phyloP scores from a whole-genome alignment of 2,113 vertebrate species.

The Callocephalon fimbriatum region DNA sequence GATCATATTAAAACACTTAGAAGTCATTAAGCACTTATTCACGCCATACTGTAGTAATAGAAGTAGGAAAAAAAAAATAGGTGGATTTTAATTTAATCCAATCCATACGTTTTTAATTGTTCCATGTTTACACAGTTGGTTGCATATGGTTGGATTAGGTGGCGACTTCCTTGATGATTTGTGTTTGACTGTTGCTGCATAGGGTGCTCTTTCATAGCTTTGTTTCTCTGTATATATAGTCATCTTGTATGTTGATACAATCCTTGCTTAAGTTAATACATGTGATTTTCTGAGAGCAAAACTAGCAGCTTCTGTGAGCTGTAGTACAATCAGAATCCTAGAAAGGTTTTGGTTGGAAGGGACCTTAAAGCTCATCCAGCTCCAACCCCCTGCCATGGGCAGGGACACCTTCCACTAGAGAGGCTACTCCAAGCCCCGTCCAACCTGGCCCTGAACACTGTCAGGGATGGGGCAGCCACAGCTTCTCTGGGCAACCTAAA shows the following conservation, averaged over 20 bases:
- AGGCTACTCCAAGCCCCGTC: neutral
- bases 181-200: neutral
- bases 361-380: neutral
- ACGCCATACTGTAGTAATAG: neutral
- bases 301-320: neutral
- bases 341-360: neutral
- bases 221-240: neutral
- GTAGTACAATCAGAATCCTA: neutral
- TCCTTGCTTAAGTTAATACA: neutral
- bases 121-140: neutral
- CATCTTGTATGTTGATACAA: neutral
- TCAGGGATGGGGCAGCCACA: neutral
- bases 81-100: neutral
- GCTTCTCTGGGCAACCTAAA: neutral
- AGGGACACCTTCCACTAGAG: neutral
- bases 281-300: neutral
- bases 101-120: neutral
- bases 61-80: neutral
- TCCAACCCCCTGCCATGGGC: neutral
- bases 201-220: neutral
- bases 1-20: neutral
- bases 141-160: neutral
- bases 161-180: neutral
- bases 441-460: neutral
- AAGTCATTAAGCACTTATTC: neutral